Percentiles rank a stretch among this genome's conserved stretches.
Conservation (phyloP, 2,797 vertebrate species). For the Peromyscus eremicus region DNA sequence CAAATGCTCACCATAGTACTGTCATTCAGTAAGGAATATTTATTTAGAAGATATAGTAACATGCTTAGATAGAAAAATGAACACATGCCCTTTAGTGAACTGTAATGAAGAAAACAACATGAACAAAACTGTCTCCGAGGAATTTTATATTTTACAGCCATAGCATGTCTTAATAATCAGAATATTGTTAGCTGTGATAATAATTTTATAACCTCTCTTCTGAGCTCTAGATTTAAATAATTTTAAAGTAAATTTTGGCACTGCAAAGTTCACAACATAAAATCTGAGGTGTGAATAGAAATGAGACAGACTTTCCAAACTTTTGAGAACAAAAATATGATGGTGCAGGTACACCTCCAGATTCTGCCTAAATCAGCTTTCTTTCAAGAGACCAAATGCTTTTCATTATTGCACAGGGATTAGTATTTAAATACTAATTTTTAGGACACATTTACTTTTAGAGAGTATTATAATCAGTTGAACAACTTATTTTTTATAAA, state of each 20-base stretch:
- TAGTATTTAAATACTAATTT: conserved; percentile 54
- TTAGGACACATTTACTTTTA: conserved; percentile 55
- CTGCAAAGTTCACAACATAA: conserved; percentile 12
- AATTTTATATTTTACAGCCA: conserved; percentile 56
- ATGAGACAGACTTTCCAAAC: conserved; percentile 21
- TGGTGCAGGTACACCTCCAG: not conserved
- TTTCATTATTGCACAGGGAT: conserved; percentile 22
- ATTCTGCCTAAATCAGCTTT: not conserved
- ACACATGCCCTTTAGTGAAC: conserved; percentile 30
- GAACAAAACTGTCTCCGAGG: conserved; percentile 67
- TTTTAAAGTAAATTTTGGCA: conserved; percentile 31
- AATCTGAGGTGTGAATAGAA: conserved; percentile 59
- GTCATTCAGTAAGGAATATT: conserved; percentile 72
- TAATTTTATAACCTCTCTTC: not conserved
- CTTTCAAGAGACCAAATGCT: conserved; percentile 39
- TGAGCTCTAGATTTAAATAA: not conserved
- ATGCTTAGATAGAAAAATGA: conserved; percentile 75
- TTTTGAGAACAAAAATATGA: conserved; percentile 24
- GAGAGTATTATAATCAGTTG: conserved; percentile 45
- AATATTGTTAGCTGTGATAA: conserved; percentile 61
- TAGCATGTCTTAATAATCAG: not conserved
- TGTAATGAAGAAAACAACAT: conserved; percentile 22
- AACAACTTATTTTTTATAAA: not conserved
- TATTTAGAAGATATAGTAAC: conserved; percentile 77
- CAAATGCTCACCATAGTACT: conserved; percentile 31